Conservation (phyloP, 2,888 invertebrate species). For the Clanis bilineata region DNA sequence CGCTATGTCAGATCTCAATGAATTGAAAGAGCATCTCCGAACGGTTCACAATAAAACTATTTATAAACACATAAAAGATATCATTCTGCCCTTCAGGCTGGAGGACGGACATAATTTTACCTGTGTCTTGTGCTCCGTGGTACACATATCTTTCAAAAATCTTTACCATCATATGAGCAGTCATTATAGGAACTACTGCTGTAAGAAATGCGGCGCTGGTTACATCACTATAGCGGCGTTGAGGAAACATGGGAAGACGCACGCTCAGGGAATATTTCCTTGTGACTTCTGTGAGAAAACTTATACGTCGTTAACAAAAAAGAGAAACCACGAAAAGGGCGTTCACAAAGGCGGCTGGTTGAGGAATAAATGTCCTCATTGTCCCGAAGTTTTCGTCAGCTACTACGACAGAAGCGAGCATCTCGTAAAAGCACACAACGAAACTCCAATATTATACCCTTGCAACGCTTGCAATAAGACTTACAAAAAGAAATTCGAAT, state of each 20-base stretch:
- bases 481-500: constrained; percentile 71
- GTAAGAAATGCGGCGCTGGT: constrained; percentile 70
- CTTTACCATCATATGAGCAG: constrained; percentile 76
- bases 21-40: constrained; percentile 66
- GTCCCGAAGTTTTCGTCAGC: constrained; percentile 70
- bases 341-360: constrained; percentile 75
- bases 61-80: constrained; percentile 69
- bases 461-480: constrained; percentile 74
- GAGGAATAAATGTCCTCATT: constrained; percentile 73
- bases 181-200: constrained; percentile 74
- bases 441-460: constrained; percentile 57
- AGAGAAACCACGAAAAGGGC: constrained; percentile 71
- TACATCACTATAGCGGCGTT: constrained; percentile 73
- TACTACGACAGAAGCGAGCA: constrained; percentile 74
- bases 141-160: constrained; percentile 73
- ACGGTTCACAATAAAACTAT: constrained; percentile 63
- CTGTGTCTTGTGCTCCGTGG: constrained; percentile 67
- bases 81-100: constrained; percentile 70
- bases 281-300: constrained; percentile 78
- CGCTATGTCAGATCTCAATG: constrained; percentile 61
- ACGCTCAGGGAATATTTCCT: constrained; percentile 77
- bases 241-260: constrained; percentile 73
- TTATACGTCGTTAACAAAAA: constrained; percentile 76
- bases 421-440: constrained; percentile 65
- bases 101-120: constrained; percentile 65